These are phyloP conservation scores for Carassius auratus DNA, from an alignment of 2,113 vertebrate genomes.

Conservation along the genomic window DNA sequence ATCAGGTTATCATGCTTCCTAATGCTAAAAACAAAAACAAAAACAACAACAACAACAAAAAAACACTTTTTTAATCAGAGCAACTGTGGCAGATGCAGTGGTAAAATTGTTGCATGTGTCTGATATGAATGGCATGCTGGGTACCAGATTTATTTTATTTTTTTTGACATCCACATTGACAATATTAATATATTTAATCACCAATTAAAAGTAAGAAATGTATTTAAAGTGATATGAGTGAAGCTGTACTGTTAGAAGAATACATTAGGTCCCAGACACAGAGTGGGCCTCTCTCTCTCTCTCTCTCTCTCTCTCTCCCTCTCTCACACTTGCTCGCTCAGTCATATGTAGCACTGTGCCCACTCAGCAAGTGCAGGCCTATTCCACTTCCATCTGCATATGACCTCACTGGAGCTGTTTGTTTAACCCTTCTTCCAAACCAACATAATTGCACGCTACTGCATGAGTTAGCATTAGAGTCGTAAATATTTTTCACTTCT, in stretches of 20 bases:
- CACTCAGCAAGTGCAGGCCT: constrained; percentile 81
- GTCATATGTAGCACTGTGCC: constrained; percentile 77
- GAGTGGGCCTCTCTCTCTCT: neutral
- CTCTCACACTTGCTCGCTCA: constrained; percentile 4
- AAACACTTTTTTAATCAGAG: neutral
- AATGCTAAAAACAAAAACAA: constrained; percentile 44
- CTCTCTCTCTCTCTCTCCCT: neutral
- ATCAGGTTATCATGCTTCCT: constrained; percentile 62
- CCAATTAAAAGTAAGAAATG: neutral
- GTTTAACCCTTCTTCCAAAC: constrained; percentile 80
- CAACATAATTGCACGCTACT: constrained; percentile 75
- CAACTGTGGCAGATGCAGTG: neutral
- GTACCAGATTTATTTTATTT: too few species aligned
- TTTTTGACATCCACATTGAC: neutral
- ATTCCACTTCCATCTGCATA: constrained; percentile 77
- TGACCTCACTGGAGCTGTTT: constrained; percentile 80
- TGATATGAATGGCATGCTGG: neutral
- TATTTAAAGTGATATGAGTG: neutral
- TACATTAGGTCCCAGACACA: neutral
- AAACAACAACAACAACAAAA: too few species aligned
- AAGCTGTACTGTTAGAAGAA: neutral
- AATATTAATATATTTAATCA: neutral
- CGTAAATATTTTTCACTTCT: neutral
- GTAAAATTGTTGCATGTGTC: neutral
- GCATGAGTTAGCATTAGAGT: constrained; percentile 44